Evolutionary conservation across 1,140 invertebrate genomes (phyloP).

Genomic region (Brachionus koreanus): DNA sequence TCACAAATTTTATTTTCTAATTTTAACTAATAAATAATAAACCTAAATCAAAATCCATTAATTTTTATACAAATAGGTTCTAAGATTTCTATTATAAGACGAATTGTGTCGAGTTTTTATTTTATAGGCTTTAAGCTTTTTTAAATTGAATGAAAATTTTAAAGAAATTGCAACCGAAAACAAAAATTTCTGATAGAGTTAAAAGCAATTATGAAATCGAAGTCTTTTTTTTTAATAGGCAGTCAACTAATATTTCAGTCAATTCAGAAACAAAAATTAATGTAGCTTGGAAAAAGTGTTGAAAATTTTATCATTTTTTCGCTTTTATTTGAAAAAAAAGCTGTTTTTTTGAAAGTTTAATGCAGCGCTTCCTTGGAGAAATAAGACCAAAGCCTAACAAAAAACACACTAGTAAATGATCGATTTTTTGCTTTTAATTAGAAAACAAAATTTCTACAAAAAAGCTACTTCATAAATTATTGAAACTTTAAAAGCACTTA

Average conservation of each 20-base stretch:
- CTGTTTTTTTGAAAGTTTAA: neutral
- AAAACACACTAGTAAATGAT: neutral
- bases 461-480: neutral
- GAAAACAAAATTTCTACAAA: neutral
- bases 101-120: neutral
- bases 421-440: constrained; percentile 9
- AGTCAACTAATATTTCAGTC: neutral
- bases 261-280: neutral
- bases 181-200: constrained; percentile 3
- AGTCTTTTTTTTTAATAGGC: neutral
- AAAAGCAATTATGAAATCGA: neutral
- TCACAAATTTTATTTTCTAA: neutral
- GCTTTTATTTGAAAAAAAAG: neutral
- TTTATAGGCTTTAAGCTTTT: constrained; percentile 9
- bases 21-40: neutral
- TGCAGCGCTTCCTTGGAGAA: constrained; percentile 18
- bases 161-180: constrained; percentile 17
- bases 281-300: neutral
- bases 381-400: neutral
- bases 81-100: neutral
- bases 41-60: neutral
- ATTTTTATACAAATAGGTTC: constrained; percentile 4
- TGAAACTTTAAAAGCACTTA: neutral
- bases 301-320: neutral
- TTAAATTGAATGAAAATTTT: constrained; percentile 2